phyloP scores from a whole-genome alignment of 2,797 vertebrate genomes.

The Chiroxiphia lanceolata region DNA sequence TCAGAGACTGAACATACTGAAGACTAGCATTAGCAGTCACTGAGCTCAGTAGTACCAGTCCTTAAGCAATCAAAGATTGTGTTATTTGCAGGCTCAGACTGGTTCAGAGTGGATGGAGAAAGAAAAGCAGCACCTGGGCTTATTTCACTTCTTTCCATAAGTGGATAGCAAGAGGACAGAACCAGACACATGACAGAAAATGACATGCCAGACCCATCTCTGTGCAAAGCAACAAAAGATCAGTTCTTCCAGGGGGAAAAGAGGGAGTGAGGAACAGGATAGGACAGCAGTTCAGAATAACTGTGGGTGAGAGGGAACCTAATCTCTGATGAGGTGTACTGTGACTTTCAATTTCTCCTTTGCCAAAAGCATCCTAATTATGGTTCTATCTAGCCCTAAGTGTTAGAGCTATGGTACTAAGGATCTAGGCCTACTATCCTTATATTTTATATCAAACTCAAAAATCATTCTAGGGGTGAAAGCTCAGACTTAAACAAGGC shows the following conservation, averaged over 20 bases:
- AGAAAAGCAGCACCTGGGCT: background rate
- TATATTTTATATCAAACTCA: background rate
- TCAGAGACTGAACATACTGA: background rate
- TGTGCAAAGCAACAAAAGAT: background rate
- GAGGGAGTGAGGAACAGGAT: background rate
- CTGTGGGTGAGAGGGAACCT: background rate
- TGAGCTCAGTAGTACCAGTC: background rate
- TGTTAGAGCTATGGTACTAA: background rate
- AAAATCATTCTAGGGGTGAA: background rate
- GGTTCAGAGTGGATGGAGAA: background rate
- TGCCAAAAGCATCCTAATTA: background rate
- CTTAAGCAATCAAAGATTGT: background rate
- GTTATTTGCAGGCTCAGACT: background rate
- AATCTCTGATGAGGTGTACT: background rate
- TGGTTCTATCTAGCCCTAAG: background rate
- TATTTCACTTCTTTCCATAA: background rate
- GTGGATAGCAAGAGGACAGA: background rate
- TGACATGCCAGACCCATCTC: background rate
- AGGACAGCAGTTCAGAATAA: background rate
- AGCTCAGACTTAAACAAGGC: background rate
- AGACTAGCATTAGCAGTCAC: background rate
- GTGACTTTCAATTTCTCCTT: background rate
- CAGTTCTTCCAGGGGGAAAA: background rate
- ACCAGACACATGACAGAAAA: background rate
- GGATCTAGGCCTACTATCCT: background rate